Evolutionary conservation across 2,888 invertebrate species (phyloP).

Genomic region (Geotrupes spiniger): DNA sequence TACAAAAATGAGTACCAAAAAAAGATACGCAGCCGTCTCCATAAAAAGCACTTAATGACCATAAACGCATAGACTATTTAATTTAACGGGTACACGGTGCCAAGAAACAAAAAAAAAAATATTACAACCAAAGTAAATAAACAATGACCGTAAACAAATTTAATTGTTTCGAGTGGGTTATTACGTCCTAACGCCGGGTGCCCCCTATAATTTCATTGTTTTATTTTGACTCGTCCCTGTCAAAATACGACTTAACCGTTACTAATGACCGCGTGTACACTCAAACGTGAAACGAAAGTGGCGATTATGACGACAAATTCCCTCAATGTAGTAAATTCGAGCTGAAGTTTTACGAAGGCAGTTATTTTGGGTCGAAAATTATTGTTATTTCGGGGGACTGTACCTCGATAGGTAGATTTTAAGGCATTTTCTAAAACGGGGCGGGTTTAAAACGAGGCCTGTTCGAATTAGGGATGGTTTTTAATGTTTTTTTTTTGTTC

Average conservation of each 20-base stretch:
- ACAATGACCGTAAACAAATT: slow-evolving; percentile 21
- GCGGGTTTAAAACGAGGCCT: slow-evolving; percentile 12
- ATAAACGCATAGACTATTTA: no score
- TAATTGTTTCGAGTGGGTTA: slow-evolving; percentile 23
- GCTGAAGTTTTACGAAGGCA: no score
- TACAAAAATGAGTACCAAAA: no score
- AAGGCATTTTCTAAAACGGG: slow-evolving; percentile 6
- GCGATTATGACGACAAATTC: not conserved
- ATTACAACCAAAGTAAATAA: no score
- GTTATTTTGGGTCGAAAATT: not conserved
- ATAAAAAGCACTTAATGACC: no score
- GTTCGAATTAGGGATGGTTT: slow-evolving; percentile 36
- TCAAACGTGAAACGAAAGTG: not conserved
- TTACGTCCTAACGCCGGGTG: slow-evolving; percentile 29
- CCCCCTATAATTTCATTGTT: slow-evolving; percentile 32
- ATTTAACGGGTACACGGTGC: no score
- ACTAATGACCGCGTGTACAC: slow-evolving; percentile 26
- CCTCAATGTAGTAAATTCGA: no score
- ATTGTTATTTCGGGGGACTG: not conserved
- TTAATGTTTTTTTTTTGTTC: slow-evolving; percentile 33
- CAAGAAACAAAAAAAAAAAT: no score
- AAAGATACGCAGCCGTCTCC: no score
- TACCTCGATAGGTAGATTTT: not conserved
- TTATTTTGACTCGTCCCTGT: slow-evolving; percentile 32
- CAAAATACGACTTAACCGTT: slow-evolving; percentile 32